Conservation (phyloP, 64 coral and sea anemone genomes). For the Montipora sp. region DNA sequence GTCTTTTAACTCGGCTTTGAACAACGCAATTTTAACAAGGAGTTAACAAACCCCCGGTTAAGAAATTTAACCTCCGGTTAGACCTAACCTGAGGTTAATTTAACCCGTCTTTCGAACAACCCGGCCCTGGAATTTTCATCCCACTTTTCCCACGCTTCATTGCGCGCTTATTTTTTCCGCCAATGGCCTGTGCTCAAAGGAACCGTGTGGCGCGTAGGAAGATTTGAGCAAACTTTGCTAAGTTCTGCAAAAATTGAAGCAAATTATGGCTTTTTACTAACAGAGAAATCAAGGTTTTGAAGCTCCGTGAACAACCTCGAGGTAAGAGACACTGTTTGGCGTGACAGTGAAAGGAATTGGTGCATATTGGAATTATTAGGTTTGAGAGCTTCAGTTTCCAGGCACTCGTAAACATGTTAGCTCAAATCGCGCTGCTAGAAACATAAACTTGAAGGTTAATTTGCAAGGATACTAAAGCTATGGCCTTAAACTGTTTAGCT, state of each 20-base stretch:
- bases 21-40: no score
- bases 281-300: neutral
- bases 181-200: constrained; percentile 55
- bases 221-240: constrained; percentile 42
- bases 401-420: constrained; percentile 9
- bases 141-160: neutral
- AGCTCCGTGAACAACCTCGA: neutral
- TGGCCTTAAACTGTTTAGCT: no score
- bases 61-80: no score
- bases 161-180: constrained; percentile 50
- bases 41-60: no score
- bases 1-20: no score
- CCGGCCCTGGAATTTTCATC: neutral
- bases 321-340: neutral
- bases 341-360: neutral
- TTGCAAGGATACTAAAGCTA: no score
- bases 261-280: constrained; percentile 32
- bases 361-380: neutral
- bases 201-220: constrained; percentile 58
- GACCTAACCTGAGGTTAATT: no score
- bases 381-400: constrained; percentile 6
- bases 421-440: neutral
- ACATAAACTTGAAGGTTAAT: no score
- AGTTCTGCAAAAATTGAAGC: constrained; percentile 12
- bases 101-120: no score